Conservation (phyloP, 2,113 vertebrate species). For the Catagonus wagneri region DNA sequence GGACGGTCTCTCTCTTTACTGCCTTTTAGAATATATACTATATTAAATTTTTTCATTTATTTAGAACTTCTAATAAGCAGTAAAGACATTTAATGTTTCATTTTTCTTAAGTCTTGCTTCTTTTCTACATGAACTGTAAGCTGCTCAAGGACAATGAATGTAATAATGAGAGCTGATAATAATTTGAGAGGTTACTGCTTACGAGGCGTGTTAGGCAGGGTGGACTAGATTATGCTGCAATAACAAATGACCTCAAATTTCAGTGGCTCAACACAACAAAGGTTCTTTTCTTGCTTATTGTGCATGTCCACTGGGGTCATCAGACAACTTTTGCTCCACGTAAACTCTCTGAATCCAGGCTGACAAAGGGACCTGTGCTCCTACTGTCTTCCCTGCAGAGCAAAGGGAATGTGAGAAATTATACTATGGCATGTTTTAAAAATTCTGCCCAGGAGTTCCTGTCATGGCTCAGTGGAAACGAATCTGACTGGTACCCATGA, state of each 20-base stretch:
- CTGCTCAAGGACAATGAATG: not conserved
- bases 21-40: constrained; percentile 27
- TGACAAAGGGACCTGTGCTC: not conserved
- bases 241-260: not conserved
- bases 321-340: not conserved
- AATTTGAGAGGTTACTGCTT: not conserved
- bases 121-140: not conserved
- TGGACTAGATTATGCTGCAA: not conserved
- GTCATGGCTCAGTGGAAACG: no score
- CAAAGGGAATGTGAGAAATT: not conserved
- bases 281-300: not conserved
- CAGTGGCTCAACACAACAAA: not conserved
- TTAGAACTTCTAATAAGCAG: not conserved
- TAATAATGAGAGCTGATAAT: not conserved
- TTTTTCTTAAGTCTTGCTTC: not conserved
- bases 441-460: not conserved
- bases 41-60: not conserved
- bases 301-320: not conserved
- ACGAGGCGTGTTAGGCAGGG: not conserved
- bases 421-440: not conserved
- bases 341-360: not conserved
- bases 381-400: not conserved
- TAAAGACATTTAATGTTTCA: not conserved
- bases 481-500: no score
- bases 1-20: not conserved